These are phyloP conservation scores for Scolopax bukidnonensis DNA, from an alignment of 2,797 vertebrate species.

Conservation along the genomic window DNA sequence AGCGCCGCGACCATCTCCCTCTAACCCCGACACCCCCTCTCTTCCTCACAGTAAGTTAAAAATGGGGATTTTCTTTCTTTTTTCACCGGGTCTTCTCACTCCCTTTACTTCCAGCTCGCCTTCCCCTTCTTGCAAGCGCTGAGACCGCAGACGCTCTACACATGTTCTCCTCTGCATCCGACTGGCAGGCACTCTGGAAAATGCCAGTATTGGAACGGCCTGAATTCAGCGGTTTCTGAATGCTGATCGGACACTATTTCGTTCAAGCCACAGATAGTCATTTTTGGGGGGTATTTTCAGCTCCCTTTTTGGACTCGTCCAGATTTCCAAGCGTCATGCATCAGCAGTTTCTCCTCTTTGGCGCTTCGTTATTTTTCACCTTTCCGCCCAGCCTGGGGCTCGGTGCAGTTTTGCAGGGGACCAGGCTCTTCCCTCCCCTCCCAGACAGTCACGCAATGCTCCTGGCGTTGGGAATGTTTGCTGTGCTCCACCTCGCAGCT, in stretches of 20 bases:
- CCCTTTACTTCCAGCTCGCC: background rate
- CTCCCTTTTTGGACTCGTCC: constrained; percentile 2
- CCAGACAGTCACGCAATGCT: background rate
- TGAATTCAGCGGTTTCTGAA: constrained; percentile 55
- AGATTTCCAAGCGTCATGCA: background rate
- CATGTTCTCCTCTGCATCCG: constrained; percentile 48
- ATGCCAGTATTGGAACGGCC: constrained; percentile 64
- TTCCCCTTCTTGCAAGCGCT: background rate
- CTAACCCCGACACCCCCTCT: background rate
- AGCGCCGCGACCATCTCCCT: accelerated
- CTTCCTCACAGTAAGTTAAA: background rate
- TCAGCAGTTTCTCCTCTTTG: constrained; percentile 2
- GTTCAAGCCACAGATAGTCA: constrained; percentile 61
- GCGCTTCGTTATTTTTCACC: background rate
- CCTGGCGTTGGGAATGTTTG: background rate
- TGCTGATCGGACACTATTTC: constrained; percentile 65
- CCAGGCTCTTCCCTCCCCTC: background rate
- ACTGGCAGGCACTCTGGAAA: constrained; percentile 67
- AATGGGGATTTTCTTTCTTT: background rate
- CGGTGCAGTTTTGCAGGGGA: background rate
- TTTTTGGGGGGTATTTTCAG: constrained; percentile 47
- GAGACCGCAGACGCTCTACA: constrained; percentile 30
- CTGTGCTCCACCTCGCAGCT: constrained; percentile 39
- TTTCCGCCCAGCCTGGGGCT: background rate
- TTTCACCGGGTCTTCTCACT: background rate